Conservation (phyloP, 2,113 vertebrate genomes). For the Pseudolaguvia tuberculata region DNA sequence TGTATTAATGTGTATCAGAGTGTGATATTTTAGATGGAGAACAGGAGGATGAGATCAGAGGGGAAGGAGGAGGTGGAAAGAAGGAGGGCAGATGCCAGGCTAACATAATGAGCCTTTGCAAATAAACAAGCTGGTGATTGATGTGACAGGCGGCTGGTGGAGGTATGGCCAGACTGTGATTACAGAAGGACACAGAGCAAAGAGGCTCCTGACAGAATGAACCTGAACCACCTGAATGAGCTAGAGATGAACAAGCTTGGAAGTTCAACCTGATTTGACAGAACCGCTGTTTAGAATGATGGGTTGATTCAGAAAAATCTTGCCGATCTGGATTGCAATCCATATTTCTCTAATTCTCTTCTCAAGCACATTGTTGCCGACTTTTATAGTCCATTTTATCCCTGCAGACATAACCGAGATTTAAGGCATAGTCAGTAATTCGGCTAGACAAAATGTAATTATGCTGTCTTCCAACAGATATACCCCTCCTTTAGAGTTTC, state of each 20-base stretch:
- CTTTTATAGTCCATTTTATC: not conserved
- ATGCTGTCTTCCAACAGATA: not conserved
- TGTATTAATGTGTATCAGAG: not conserved
- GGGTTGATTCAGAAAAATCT: conserved; percentile 8
- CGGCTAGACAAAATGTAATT: not conserved
- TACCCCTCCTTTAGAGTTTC: not conserved
- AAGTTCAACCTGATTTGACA: conserved; percentile 3
- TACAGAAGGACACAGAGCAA: conserved; percentile 51
- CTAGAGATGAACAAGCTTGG: conserved; percentile 13
- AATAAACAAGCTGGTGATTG: conserved; percentile 59
- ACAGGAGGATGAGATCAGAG: conserved; percentile 3
- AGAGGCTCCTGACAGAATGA: conserved; percentile 36
- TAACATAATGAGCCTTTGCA: conserved; percentile 52
- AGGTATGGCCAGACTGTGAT: conserved; percentile 47
- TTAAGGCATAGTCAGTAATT: conserved; percentile 3
- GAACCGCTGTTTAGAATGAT: conserved; percentile 7
- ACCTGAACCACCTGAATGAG: conserved; percentile 41
- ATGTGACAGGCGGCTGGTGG: conserved; percentile 55
- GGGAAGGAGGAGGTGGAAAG: not conserved
- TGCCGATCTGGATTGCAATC: not conserved
- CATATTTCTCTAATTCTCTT: not conserved
- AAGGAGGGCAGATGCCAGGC: conserved; percentile 42
- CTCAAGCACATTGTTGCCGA: conserved; percentile 1
- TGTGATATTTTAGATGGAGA: not conserved
- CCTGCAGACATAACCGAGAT: not conserved